Conservation (phyloP, 2,888 invertebrate genomes). For the Perdita meconis region DNA sequence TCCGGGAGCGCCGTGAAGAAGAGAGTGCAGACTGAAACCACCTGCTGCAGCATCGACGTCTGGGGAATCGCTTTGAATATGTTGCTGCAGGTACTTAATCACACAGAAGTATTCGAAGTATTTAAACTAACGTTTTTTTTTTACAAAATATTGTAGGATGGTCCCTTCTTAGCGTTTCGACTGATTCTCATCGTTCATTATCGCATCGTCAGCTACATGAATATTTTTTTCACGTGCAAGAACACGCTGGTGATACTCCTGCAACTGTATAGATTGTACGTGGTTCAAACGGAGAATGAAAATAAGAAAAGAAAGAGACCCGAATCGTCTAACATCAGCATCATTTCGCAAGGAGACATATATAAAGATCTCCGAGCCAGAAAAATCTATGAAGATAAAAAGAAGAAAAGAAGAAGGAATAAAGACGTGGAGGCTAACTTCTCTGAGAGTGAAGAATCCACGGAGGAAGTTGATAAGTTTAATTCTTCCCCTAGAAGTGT, state of each 20-base stretch:
- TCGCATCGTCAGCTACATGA: slow-evolving; percentile 96
- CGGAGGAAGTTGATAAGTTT: slow-evolving; percentile 74
- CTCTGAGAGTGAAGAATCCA: slow-evolving; percentile 76
- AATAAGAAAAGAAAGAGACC: slow-evolving; percentile 78
- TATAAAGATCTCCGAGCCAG: slow-evolving; percentile 63
- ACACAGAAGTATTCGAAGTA: too few relatives aligned
- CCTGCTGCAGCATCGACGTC: slow-evolving; percentile 95
- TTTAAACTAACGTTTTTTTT: too few relatives aligned
- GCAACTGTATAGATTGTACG: slow-evolving; percentile 93
- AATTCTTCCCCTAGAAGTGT: slow-evolving; percentile 71
- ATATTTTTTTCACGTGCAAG: slow-evolving; percentile 97
- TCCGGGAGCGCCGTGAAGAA: slow-evolving; percentile 81
- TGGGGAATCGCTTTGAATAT: slow-evolving; percentile 96
- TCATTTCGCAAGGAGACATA: slow-evolving; percentile 76
- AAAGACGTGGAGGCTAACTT: slow-evolving; percentile 71
- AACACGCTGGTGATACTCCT: slow-evolving; percentile 95
- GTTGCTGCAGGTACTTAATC: slow-evolving; percentile 88
- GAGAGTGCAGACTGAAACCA: slow-evolving; percentile 85
- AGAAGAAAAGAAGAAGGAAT: slow-evolving; percentile 64
- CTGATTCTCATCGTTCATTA: slow-evolving; percentile 94
- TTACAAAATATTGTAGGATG: slow-evolving; percentile 87
- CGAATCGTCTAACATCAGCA: slow-evolving; percentile 77
- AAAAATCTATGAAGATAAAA: slow-evolving; percentile 60
- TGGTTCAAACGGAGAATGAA: slow-evolving; percentile 89
- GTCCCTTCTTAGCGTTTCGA: slow-evolving; percentile 94